Conservation (phyloP, 1,140 invertebrate genomes). For the Anastrepha obliqua region DNA sequence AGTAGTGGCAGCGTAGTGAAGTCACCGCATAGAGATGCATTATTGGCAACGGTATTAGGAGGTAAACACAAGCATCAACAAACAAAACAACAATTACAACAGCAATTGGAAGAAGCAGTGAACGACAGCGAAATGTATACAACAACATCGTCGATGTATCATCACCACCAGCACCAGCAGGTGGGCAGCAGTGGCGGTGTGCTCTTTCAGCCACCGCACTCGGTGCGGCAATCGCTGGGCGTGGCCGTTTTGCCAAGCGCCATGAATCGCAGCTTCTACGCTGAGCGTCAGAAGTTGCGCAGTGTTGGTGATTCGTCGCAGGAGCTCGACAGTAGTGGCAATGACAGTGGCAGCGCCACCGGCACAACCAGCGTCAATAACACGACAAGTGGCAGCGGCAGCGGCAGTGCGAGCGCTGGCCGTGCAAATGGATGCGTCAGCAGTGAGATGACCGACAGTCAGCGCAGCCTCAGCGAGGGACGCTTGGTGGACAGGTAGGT, state of each 20-base stretch:
- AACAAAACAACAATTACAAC: conserved; percentile 55
- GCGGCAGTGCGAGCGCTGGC: neutral
- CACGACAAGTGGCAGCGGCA: neutral
- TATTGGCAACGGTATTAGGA: conserved; percentile 39
- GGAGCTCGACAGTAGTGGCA: conserved; percentile 62
- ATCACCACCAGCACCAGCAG: conserved; percentile 60
- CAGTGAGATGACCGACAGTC: conserved; percentile 70
- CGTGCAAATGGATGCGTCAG: conserved; percentile 48
- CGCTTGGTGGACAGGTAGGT: conserved; percentile 71
- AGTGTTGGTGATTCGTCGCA: conserved; percentile 70
- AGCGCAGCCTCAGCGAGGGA: conserved; percentile 71
- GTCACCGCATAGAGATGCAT: conserved; percentile 41
- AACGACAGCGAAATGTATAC: conserved; percentile 52
- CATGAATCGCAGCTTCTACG: conserved; percentile 65
- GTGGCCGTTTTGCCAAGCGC: conserved; percentile 68
- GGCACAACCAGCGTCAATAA: conserved; percentile 50
- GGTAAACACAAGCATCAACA: conserved; percentile 50
- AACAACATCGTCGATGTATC: conserved; percentile 54
- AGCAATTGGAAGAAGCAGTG: conserved; percentile 52
- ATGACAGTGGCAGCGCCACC: conserved; percentile 53
- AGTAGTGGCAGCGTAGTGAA: conserved; percentile 5
- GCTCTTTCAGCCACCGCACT: conserved; percentile 19
- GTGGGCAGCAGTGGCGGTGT: conserved; percentile 22
- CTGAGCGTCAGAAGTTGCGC: conserved; percentile 63
- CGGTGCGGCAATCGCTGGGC: conserved; percentile 63